Conservation (phyloP, 2,113 vertebrate genomes). For the Mobula birostris region DNA sequence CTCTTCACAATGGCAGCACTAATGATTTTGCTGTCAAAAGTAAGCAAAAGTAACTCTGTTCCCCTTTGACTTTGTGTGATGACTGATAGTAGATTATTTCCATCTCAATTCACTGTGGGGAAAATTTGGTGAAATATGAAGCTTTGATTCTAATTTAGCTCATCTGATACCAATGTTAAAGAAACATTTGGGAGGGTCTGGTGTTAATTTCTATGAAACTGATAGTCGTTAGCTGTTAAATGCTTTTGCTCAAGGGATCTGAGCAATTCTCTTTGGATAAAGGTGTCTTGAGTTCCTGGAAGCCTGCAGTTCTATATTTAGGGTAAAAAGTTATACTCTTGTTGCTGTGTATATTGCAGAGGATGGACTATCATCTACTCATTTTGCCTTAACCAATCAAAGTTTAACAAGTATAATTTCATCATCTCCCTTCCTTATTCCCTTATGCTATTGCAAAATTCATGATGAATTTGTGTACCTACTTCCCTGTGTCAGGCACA, state of each 20-base stretch:
- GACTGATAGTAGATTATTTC: neutral
- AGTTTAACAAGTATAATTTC: neutral
- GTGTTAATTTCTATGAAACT: neutral
- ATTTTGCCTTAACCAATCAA: neutral
- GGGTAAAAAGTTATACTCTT: neutral
- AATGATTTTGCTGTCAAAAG: neutral
- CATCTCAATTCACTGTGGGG: neutral
- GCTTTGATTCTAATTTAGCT: neutral
- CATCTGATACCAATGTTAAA: neutral
- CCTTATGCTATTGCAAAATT: constrained; percentile 11
- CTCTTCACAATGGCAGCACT: neutral
- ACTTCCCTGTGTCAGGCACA: neutral
- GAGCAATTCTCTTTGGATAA: neutral
- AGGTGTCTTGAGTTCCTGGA: neutral
- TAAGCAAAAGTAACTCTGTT: neutral
- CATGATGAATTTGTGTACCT: neutral
- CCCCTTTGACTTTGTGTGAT: neutral
- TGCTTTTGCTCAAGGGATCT: neutral
- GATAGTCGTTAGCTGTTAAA: neutral
- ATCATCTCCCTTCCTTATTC: neutral
- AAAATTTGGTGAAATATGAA: neutral
- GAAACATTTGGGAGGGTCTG: neutral
- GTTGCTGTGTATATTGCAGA: neutral
- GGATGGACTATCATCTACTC: neutral
- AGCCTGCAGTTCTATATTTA: constrained; percentile 21